Evolutionary conservation across 2,888 invertebrate species (phyloP).

Genomic region (Mylabris sibirica): DNA sequence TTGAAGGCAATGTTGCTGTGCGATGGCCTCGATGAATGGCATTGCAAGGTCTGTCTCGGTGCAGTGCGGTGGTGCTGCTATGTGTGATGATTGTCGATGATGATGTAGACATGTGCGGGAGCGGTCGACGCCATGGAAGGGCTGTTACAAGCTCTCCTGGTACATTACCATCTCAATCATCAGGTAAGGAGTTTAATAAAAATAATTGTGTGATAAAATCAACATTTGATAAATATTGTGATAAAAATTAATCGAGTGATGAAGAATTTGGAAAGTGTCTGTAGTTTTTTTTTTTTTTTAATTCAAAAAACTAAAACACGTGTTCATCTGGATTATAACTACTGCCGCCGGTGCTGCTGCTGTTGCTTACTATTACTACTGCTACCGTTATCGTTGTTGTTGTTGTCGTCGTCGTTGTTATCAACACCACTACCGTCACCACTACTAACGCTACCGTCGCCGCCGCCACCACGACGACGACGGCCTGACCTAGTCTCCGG

Average conservation of each 20-base stretch:
- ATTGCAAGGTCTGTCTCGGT: slow-evolving; percentile 64
- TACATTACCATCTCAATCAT: slow-evolving; percentile 58
- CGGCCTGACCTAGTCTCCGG: slow-evolving; percentile 53
- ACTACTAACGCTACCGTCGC: slow-evolving; percentile 27
- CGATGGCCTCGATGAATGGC: slow-evolving; percentile 76
- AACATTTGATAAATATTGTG: not conserved
- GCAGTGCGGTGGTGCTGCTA: slow-evolving; percentile 57
- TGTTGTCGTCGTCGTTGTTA: slow-evolving; percentile 29
- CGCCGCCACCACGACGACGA: slow-evolving; percentile 37
- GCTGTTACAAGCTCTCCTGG: slow-evolving; percentile 60
- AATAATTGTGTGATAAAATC: not conserved
- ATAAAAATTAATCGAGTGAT: not conserved
- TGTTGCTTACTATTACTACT: slow-evolving; percentile 20
- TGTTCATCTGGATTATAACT: not conserved
- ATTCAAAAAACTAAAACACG: not conserved
- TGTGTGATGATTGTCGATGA: slow-evolving; percentile 21
- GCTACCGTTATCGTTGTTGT: slow-evolving; percentile 3
- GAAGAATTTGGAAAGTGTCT: not conserved
- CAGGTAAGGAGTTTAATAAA: slow-evolving; percentile 49
- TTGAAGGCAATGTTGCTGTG: slow-evolving; percentile 59
- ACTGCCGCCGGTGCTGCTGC: slow-evolving; percentile 25
- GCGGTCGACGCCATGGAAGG: slow-evolving; percentile 59
- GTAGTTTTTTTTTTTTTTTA: not conserved
- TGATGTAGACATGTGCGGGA: slow-evolving; percentile 52
- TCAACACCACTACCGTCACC: slow-evolving; percentile 17